Base-by-base conservation (phyloP, 2,888 invertebrate genomes). In the Drosophila macrospina region DNA sequence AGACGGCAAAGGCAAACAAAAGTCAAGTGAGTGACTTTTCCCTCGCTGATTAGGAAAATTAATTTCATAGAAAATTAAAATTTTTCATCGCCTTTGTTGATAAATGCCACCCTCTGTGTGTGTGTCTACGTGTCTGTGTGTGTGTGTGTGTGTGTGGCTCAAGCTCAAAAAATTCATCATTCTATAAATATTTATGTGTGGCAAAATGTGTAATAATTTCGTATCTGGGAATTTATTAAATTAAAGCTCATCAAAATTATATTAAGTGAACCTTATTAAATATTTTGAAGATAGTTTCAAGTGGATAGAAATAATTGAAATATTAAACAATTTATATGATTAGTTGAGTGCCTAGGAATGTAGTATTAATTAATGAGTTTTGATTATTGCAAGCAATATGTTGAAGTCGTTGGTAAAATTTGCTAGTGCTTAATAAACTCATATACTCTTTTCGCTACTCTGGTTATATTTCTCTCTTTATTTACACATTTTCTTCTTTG, bases 11-110 rank as follows among this genome's bases (percentile, higher is more conserved):
- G 73, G 59, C 77, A 76, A 70, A 72, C 70, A 80, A 79, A 75
- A 82, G 75, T 73, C 71, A 76, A 73, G 71, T 74, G 84, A 86
- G 48, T 78, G 87, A 84, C 85, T 88, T 76, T 80, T 71, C 55
- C 65, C 59, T 64, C 44, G 57, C 66, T 81, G 82, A 87, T 83
- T 87, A 76, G 74, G 71, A 57, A 81, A 83, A 87, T 83, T 86
- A 86, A 87, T 87, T 83, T 87, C 59, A 73, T 78, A 80, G 67
- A 71, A 86, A 78, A 78, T 76, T 75, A 42, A 54, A 54, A 54
- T 70, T 66, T 56, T 51, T 30, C 48, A 62, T 50, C 52, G 60
- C 34, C 48, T 73, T 59, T 48, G 34, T 50, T 57, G 66, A 61
- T 61, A 77, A 62, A 54, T 61, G 32, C 42, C 45, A 45, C 5